These are phyloP conservation scores for Podarcis lilfordi DNA, from an alignment of 2,797 vertebrate species.

Conservation along the genomic window DNA sequence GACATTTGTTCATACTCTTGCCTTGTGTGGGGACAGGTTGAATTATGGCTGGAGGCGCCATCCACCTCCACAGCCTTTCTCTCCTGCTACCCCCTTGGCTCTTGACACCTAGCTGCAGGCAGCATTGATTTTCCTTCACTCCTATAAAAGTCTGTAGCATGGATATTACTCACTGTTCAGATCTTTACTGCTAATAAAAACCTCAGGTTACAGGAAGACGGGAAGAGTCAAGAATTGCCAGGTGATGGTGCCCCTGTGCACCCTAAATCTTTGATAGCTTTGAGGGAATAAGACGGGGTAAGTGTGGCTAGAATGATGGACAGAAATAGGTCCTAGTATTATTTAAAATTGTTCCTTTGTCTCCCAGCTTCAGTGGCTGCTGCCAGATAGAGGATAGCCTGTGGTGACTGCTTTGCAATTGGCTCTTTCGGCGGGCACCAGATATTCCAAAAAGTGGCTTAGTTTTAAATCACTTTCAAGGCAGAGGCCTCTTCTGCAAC, in stretches of 20 bases:
- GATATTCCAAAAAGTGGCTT: slow-evolving; percentile 11
- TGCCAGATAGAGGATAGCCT: slow-evolving; percentile 11
- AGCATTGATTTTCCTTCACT: slow-evolving; percentile 76
- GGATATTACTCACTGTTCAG: slow-evolving; percentile 68
- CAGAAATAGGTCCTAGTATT: not conserved
- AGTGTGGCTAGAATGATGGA: not conserved
- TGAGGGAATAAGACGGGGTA: not conserved
- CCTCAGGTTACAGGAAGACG: slow-evolving; percentile 49
- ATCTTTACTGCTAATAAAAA: slow-evolving; percentile 66
- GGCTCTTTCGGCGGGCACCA: not conserved
- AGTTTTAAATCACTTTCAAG: slow-evolving; percentile 27
- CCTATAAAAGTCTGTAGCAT: slow-evolving; percentile 64
- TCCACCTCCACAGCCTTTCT: slow-evolving; percentile 39
- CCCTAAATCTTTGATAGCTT: not conserved
- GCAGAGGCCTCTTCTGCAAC: not conserved
- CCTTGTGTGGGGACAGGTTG: slow-evolving; percentile 50
- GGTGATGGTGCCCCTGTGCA: slow-evolving; percentile 5
- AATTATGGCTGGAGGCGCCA: slow-evolving; percentile 49
- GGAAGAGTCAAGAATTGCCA: slow-evolving; percentile 21
- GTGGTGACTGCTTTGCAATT: rapidly evolving
- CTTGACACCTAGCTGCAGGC: slow-evolving; percentile 62
- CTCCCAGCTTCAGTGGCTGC: not conserved
- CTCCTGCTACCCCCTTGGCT: slow-evolving; percentile 42
- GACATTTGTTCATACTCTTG: slow-evolving; percentile 39
- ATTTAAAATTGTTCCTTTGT: not conserved